A percentile compares a stretch with the other conserved stretches of the same genome.
Evolutionary conservation across 2,797 vertebrate species (phyloP).

Genomic region (Hoplostethus mediterraneus): DNA sequence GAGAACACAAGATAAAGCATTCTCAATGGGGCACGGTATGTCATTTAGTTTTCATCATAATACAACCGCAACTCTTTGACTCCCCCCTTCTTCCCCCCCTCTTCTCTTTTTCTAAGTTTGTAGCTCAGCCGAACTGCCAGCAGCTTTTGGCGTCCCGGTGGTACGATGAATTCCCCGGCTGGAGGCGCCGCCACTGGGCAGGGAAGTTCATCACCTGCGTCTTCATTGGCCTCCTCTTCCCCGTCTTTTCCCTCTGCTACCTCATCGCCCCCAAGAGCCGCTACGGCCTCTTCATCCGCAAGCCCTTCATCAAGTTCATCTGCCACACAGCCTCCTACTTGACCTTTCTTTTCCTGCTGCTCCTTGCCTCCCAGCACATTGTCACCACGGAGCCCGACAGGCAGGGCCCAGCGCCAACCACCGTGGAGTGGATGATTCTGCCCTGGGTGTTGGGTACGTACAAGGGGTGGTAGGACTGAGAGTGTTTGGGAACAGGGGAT

Average conservation of each 20-base stretch:
- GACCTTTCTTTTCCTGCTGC: slow-evolving; percentile 97
- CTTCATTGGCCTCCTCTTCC: slow-evolving; percentile 96
- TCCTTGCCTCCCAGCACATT: slow-evolving; percentile 97
- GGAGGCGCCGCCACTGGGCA: slow-evolving; percentile 96
- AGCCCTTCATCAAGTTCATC: slow-evolving; percentile 99
- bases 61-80: neutral
- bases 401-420: slow-evolving; percentile 92
- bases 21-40: neutral
- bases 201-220: slow-evolving; percentile 97
- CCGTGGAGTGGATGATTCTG: slow-evolving; percentile 99
- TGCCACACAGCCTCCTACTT: slow-evolving; percentile 99
- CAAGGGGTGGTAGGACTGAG: neutral
- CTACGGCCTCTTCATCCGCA: slow-evolving; percentile 95
- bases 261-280: slow-evolving; percentile 96
- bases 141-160: slow-evolving; percentile 97
- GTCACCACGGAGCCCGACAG: slow-evolving; percentile 89
- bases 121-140: slow-evolving; percentile 99
- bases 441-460: slow-evolving; percentile 85
- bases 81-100: neutral
- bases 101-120: slow-evolving; percentile 87
- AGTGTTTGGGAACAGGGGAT: no score
- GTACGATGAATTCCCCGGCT: slow-evolving; percentile 98
- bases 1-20: no score
- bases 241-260: slow-evolving; percentile 95
- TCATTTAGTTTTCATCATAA: slow-evolving; percentile 8